These are phyloP conservation scores for Cerceris ruficornis DNA, from an alignment of 2,888 invertebrate species.

Conservation along the genomic window DNA sequence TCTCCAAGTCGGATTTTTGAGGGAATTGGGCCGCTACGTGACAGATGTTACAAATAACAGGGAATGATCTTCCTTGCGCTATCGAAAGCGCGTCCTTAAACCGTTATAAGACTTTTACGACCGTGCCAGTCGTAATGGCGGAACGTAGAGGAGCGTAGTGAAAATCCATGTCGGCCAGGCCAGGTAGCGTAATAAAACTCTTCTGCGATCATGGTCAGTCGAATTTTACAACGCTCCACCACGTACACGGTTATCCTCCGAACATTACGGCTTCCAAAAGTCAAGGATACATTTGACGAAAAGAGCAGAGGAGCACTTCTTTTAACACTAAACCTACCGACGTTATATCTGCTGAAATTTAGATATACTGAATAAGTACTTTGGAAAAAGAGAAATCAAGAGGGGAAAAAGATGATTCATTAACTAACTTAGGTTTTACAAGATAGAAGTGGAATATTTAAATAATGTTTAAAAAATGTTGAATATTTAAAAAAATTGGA, in stretches of 20 bases:
- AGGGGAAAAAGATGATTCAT: too few relatives aligned
- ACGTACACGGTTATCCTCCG: not conserved
- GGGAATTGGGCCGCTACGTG: slow-evolving; percentile 8
- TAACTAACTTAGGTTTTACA: too few relatives aligned
- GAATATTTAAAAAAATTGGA: too few relatives aligned
- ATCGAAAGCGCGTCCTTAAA: slow-evolving; percentile 37
- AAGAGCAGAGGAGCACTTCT: too few relatives aligned
- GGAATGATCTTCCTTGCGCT: slow-evolving; percentile 25
- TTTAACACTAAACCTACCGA: too few relatives aligned
- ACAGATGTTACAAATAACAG: slow-evolving; percentile 14
- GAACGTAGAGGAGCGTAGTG: slow-evolving; percentile 45
- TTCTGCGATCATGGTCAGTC: not conserved
- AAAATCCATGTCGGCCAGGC: slow-evolving; percentile 56
- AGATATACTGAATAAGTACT: too few relatives aligned
- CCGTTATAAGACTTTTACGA: slow-evolving; percentile 57
- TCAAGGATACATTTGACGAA: too few relatives aligned
- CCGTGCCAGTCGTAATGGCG: slow-evolving; percentile 28
- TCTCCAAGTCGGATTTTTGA: slow-evolving; percentile 1
- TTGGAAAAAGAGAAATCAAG: too few relatives aligned
- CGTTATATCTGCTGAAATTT: too few relatives aligned
- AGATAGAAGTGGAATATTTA: too few relatives aligned
- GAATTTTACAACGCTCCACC: slow-evolving; percentile 1
- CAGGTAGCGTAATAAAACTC: slow-evolving; percentile 55
- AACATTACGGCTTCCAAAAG: not conserved
- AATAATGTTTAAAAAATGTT: too few relatives aligned